Conservation (phyloP, 2,113 vertebrate species). For the Cichladusa arquata region DNA sequence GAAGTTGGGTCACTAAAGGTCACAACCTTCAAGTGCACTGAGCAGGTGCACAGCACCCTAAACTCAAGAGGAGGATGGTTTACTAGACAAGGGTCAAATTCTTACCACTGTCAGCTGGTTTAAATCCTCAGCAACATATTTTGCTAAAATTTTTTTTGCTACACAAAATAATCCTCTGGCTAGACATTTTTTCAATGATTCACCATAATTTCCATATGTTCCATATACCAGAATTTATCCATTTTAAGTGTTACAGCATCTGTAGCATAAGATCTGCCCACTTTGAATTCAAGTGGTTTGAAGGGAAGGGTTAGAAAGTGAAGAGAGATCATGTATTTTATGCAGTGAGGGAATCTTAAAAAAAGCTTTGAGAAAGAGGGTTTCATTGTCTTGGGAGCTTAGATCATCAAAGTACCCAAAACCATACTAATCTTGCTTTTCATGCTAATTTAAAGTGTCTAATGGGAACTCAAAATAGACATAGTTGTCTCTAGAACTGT, state of each 20-base stretch:
- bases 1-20: background rate
- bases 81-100: accelerated
- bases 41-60: background rate
- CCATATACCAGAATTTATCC: background rate
- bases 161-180: background rate
- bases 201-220: background rate
- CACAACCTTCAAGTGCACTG: background rate
- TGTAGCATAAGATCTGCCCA: background rate
- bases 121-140: background rate
- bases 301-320: background rate
- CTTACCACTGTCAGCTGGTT: background rate
- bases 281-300: background rate
- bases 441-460: background rate
- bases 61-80: background rate
- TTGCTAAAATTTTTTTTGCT: background rate
- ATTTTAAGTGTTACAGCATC: background rate
- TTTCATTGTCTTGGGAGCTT: conserved; percentile 3
- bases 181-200: background rate
- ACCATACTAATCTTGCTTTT: background rate
- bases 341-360: background rate
- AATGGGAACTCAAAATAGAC: background rate
- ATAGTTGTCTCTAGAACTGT: background rate
- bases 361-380: background rate
- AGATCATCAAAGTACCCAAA: conserved; percentile 31
- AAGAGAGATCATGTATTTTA: background rate